phyloP scores from a whole-genome alignment of 2,888 invertebrate species.

The Urechis unicinctus region DNA sequence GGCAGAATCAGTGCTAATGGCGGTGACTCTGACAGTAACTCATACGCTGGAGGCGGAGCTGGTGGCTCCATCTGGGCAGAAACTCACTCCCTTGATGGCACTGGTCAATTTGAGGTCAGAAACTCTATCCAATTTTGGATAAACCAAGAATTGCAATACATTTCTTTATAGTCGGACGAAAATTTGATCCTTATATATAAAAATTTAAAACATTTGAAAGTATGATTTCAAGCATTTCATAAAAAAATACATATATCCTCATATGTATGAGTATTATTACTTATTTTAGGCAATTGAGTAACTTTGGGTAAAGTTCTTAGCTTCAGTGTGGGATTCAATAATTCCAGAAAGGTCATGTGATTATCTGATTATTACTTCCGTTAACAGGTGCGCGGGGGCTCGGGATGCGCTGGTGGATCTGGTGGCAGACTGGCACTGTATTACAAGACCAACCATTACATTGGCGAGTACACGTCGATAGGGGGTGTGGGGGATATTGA shows the following conservation, averaged over 20 bases:
- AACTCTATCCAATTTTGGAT: neutral
- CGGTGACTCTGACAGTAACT: constrained; percentile 7
- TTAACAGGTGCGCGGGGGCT: constrained; percentile 27
- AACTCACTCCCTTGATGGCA: constrained; percentile 26
- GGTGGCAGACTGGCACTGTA: constrained; percentile 28
- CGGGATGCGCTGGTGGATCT: constrained; percentile 27
- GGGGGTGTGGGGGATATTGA: constrained; percentile 25
- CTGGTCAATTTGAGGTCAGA: constrained; percentile 19
- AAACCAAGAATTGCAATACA: neutral
- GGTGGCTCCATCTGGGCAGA: constrained; percentile 29
- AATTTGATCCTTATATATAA: no score
- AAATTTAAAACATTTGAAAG: no score
- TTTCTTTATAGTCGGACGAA: neutral
- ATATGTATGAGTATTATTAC: no score
- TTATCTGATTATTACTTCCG: no score
- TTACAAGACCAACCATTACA: constrained; percentile 21
- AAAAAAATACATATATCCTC: no score
- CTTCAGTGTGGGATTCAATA: no score
- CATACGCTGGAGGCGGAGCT: constrained; percentile 25
- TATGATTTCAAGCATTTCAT: no score
- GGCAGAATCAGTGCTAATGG: constrained; percentile 29
- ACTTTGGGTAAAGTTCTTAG: no score
- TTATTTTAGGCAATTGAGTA: no score
- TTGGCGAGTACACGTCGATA: constrained; percentile 21
- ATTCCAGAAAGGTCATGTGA: no score